Base-by-base conservation (phyloP, 1,140 invertebrate genomes). In the Dolichoris vasculosae region DNA sequence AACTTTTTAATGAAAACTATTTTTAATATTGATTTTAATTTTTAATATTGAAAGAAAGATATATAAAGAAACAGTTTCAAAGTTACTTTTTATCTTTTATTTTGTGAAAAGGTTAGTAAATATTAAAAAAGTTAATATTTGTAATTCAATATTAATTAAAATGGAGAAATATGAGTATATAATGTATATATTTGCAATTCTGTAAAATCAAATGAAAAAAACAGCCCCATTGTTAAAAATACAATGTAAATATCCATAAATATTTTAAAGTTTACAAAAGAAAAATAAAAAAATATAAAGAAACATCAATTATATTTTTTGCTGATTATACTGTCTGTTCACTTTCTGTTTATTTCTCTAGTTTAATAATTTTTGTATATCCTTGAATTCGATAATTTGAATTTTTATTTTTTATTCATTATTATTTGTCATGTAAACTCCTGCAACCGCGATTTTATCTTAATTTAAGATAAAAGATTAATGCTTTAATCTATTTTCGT, bases 181-280 rank as follows among this genome's bases (percentile, higher is more conserved):
- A 79, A 73, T 69, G 77, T n/a, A n/a, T n/a, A n/a, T n/a, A 85
- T 85, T 15, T 59, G 26, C 38, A 67, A 71, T 32, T n/a, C 30
- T 0, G 15, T 26, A 38, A 77, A 77, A 77, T 67, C 40, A 59
- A 83, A 77, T 77, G 43, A 83, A 77, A 83, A 32, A 48, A 85
- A 73, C 23, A 43, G 43, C 59, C 32, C 76, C 43, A 23, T 86
- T 86, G 81, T 87, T 86, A 86, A 87, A 86, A 86, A 86, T 86
- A 75, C 82, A 73, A 86, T 83, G 81, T 87, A 87, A 87, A 87
- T 87, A 83, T 87, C 59, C 38, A 11, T 30, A 59, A 23, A 40
- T 32, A 55, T 69, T 43, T 77, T 67, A n/a, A 79, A 80, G 23
- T 69, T 46, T n/a, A 75, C 30, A 63, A 46, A 63, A 85, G 30